Percentiles rank a stretch among this genome's conserved stretches.
Evolutionary conservation across 2,888 invertebrate species (phyloP).

Genomic region (Drosophila quasianomalipes): DNA sequence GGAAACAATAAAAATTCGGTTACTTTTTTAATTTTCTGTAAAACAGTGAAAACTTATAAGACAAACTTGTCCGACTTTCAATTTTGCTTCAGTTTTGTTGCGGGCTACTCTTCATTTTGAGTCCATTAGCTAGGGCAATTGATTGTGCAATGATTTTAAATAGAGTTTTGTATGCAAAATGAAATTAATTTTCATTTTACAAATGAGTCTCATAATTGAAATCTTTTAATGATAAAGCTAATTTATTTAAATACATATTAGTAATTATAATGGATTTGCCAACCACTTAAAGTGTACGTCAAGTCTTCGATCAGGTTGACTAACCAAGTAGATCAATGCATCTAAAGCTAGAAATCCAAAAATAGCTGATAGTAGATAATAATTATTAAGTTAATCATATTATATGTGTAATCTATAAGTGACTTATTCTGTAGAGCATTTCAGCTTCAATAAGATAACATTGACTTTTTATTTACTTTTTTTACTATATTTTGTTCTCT

Average conservation of each 20-base stretch:
- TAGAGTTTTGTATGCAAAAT: neutral
- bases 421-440: constrained; percentile 1
- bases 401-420: neutral
- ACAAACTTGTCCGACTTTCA: constrained; percentile 34
- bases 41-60: constrained; percentile 27
- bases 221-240: neutral
- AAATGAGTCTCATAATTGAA: neutral
- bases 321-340: too few species aligned
- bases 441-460: neutral
- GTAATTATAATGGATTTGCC: neutral
- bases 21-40: constrained; percentile 1
- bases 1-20: constrained; percentile 18
- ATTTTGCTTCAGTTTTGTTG: neutral
- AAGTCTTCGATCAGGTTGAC: neutral
- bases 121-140: neutral
- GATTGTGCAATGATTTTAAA: neutral
- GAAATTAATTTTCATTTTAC: neutral
- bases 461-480: neutral
- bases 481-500: neutral
- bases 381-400: neutral
- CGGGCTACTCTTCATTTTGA: neutral
- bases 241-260: neutral
- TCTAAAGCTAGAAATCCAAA: too few species aligned
- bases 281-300: neutral
- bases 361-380: too few species aligned